These are phyloP conservation scores for Sapayoa aenigma DNA, from an alignment of 2,113 vertebrate genomes.

Conservation along the genomic window DNA sequence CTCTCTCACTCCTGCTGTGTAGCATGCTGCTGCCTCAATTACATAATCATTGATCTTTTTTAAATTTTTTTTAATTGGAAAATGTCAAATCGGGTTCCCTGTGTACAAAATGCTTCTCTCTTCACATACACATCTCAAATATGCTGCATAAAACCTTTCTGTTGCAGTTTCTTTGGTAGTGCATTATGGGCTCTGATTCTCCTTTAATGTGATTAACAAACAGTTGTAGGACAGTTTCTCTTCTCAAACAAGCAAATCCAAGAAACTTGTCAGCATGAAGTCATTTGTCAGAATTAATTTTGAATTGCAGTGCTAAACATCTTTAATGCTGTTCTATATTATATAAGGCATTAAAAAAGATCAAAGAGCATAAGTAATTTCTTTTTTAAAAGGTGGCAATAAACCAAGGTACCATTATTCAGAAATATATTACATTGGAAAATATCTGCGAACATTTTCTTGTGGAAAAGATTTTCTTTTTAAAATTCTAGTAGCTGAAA, in stretches of 20 bases:
- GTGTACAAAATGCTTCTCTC: background rate
- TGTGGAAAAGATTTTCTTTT: constrained; percentile 41
- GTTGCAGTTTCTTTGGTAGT: accelerated
- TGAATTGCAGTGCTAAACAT: background rate
- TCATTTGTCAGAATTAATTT: background rate
- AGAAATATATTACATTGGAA: constrained; percentile 22
- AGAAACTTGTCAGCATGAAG: background rate
- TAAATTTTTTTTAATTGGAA: background rate
- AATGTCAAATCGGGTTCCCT: background rate
- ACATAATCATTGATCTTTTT: background rate
- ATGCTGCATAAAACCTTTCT: background rate
- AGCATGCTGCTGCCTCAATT: background rate
- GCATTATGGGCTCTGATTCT: background rate
- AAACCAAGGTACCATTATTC: constrained; percentile 35
- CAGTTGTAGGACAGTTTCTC: background rate
- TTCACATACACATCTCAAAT: background rate
- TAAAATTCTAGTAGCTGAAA: constrained; percentile 48
- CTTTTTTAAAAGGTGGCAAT: background rate
- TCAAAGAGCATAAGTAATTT: background rate
- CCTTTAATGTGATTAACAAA: background rate
- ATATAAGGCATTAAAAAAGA: background rate
- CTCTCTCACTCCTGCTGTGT: background rate
- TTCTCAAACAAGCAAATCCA: background rate
- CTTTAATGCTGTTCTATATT: background rate
- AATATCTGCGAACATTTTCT: background rate